Conservation (phyloP, 1,140 invertebrate genomes). For the Mycetomoellerius zeteki region DNA sequence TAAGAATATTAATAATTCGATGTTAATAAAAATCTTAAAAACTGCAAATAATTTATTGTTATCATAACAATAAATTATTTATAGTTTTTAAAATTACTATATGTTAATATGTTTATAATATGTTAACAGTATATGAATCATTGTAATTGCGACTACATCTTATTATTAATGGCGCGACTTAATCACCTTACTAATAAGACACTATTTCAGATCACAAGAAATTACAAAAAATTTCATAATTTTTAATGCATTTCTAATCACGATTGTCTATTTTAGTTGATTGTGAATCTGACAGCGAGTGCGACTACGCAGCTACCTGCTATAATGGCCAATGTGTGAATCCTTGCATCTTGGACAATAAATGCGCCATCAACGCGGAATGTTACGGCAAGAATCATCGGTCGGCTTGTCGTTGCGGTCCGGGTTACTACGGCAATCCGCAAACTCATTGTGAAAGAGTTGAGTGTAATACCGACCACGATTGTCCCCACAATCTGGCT, state of each 20-base stretch:
- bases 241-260: not conserved
- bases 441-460: slow-evolving; percentile 92
- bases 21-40: no score
- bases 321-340: slow-evolving; percentile 93
- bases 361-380: slow-evolving; percentile 93
- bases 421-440: slow-evolving; percentile 92
- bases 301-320: slow-evolving; percentile 92
- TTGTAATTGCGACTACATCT: no score
- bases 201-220: not conserved
- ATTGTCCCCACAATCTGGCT: slow-evolving; percentile 91
- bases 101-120: no score
- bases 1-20: no score
- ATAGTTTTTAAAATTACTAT: no score
- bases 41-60: no score
- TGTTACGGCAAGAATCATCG: slow-evolving; percentile 93
- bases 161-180: no score
- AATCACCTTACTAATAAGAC: no score
- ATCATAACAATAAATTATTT: no score
- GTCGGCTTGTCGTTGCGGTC: slow-evolving; percentile 91
- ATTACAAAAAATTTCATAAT: not conserved
- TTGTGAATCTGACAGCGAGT: slow-evolving; percentile 94
- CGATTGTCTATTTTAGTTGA: slow-evolving; percentile 87
- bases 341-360: slow-evolving; percentile 92
- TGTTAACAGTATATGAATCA: no score
- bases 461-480: slow-evolving; percentile 92